These are phyloP conservation scores for Pungitius pungitius DNA, from an alignment of 2,113 vertebrate species.

Conservation along the genomic window DNA sequence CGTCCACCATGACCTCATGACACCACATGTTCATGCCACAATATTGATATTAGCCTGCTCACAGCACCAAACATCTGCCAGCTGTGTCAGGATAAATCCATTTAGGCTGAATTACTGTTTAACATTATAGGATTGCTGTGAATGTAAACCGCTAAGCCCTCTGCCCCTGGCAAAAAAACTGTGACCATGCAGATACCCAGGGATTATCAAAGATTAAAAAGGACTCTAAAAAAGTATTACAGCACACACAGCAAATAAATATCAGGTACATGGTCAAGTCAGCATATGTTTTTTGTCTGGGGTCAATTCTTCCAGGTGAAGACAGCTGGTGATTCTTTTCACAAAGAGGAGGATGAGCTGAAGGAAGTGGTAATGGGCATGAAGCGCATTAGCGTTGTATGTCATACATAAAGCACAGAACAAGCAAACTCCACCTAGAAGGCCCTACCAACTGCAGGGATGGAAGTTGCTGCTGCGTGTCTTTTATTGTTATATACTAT, in stretches of 20 bases:
- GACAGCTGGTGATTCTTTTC: not conserved
- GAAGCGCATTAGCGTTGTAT: no score
- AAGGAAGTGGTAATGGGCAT: no score
- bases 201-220: conserved; percentile 73
- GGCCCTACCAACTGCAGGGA: no score
- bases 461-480: no score
- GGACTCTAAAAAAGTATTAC: conserved; percentile 36
- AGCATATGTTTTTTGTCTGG: not conserved
- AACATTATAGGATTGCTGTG: conserved; percentile 49
- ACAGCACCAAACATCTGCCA: conserved; percentile 51
- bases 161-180: conserved; percentile 18
- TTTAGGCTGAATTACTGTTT: conserved; percentile 55
- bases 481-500: no score
- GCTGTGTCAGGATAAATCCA: conserved; percentile 59
- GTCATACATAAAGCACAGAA: no score
- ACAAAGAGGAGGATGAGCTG: not conserved
- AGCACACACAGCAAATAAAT: not conserved
- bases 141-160: conserved; percentile 47
- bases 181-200: conserved; percentile 24
- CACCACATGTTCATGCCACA: conserved; percentile 25
- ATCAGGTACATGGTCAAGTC: not conserved
- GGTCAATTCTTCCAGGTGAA: not conserved
- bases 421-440: no score
- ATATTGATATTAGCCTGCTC: conserved; percentile 66
- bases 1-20: conserved; percentile 9